Evolutionary conservation across 2,888 invertebrate species (phyloP).

Genomic region (Drosophila mimica): DNA sequence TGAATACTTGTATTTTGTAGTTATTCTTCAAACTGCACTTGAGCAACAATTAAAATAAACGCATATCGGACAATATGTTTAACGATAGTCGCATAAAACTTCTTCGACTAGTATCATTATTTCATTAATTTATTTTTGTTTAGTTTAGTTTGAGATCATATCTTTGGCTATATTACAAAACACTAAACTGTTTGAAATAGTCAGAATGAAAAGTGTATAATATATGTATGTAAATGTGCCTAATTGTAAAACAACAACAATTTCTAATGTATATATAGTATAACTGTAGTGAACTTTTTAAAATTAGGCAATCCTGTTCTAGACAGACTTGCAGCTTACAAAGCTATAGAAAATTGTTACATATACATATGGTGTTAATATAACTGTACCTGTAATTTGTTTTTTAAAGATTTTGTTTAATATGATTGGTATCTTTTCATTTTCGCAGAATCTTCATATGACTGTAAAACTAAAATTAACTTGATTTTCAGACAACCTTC

Average conservation of each 20-base stretch:
- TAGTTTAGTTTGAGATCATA: slow-evolving; percentile 58
- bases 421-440: background rate
- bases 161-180: slow-evolving; percentile 72
- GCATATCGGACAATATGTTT: slow-evolving; percentile 8
- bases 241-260: slow-evolving; percentile 67
- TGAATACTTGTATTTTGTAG: slow-evolving; percentile 19
- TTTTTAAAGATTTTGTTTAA: background rate
- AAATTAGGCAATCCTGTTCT: slow-evolving; percentile 14
- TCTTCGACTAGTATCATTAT: slow-evolving; percentile 42
- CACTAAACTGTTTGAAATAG: slow-evolving; percentile 16
- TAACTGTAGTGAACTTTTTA: slow-evolving; percentile 14
- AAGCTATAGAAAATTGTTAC: background rate
- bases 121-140: slow-evolving; percentile 6
- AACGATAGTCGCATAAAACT: slow-evolving; percentile 57
- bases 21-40: slow-evolving; percentile 9
- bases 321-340: background rate
- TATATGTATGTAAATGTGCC: slow-evolving; percentile 16
- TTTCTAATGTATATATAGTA: slow-evolving; percentile 26
- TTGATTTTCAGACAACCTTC: background rate
- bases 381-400: background rate
- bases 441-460: background rate
- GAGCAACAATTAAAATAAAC: slow-evolving; percentile 50
- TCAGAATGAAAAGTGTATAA: slow-evolving; percentile 23
- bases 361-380: background rate
- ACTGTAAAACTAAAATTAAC: background rate